Evolutionary conservation across 2,113 vertebrate genomes (phyloP), one percentile per base, ranked within the genome.

Genomic region (Antechinus flavipes): DNA sequence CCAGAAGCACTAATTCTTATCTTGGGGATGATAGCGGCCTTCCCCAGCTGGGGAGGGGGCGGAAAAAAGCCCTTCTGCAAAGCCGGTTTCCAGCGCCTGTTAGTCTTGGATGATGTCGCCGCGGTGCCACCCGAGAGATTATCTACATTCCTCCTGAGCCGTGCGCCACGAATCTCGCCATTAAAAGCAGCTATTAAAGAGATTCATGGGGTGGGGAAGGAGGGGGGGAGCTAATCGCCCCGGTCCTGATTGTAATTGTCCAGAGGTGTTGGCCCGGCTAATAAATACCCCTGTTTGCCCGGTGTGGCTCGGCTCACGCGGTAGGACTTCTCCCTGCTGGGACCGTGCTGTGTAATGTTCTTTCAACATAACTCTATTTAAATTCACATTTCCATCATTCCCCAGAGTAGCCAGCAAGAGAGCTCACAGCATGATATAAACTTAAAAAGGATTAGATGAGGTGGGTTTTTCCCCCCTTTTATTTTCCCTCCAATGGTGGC

Each of bases 351-450:
- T 93, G 92, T 95, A 96, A 97, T 95, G 97, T 95, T 96, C 96
- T 97, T 96, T 95, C 94, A 94, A 97, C 96, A 96, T 94, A 96
- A 97, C 96, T 98, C 97, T 96, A 97, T 97, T 98, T 98, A 97
- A 97, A 97, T 97, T 97, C 98, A 95, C 96, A 97, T 97, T 98
- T 97, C 97, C 95, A 95, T 97, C 97, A 94, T 94, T 97, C 98
- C 98, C 98, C 95, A 94, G 97, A 98, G 98, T 93, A 97, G 95
- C 97, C 22, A 0, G 90, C 22, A 6, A 93, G 97, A 96, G 96
- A 96, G 97, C 97, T 95, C 96, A 90, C 98, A 96, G 97, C 93
- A 89, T 93, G 96, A 94, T 90, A 54, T 97, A 97, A 97, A 97
- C 96, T 23, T 54, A 96, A 96, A 94, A 96, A 92, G 94, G 97